These are phyloP conservation scores for Circaetus cinerascens DNA, from an alignment of 2,113 vertebrate genomes.

Conservation along the genomic window DNA sequence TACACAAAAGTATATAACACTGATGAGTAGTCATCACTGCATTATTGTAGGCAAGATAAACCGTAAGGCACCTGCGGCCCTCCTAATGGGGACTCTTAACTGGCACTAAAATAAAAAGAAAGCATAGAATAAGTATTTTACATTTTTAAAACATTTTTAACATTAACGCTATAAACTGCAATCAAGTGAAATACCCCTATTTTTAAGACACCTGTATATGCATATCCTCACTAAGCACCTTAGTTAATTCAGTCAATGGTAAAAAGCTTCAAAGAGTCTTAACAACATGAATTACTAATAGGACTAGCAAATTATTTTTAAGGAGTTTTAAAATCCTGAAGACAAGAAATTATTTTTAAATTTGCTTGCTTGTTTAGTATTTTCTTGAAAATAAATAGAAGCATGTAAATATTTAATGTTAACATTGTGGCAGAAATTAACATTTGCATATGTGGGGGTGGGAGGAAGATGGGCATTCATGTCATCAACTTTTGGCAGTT, in stretches of 20 bases:
- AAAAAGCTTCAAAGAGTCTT: neutral
- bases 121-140: neutral
- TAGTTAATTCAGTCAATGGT: neutral
- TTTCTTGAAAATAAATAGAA: neutral
- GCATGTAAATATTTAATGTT: neutral
- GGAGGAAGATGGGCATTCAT: neutral
- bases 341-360: neutral
- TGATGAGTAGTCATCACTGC: neutral
- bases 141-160: neutral
- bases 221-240: neutral
- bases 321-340: neutral
- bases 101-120: neutral
- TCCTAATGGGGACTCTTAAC: neutral
- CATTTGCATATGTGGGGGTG: neutral
- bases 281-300: neutral
- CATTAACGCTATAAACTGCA: neutral
- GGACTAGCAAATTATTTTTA: neutral
- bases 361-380: neutral
- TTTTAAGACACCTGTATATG: neutral
- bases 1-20: neutral
- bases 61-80: neutral
- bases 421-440: neutral
- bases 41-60: neutral
- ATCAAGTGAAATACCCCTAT: neutral
- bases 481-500: constrained; percentile 30